These are phyloP conservation scores for Pelosia muscerda DNA, from an alignment of 2,888 invertebrate genomes.

Conservation along the genomic window DNA sequence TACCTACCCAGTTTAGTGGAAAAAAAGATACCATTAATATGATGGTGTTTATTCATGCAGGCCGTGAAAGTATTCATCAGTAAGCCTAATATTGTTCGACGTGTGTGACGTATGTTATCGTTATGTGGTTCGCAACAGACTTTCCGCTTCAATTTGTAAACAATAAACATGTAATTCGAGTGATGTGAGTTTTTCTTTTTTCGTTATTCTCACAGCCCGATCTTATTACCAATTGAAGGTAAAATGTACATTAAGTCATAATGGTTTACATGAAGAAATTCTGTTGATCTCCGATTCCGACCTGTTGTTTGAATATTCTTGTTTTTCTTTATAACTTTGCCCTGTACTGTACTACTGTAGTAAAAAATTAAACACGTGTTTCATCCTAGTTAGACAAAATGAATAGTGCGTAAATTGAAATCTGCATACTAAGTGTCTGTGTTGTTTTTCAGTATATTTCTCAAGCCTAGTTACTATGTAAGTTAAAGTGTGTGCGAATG, in stretches of 20 bases:
- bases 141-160: not conserved
- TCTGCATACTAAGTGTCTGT: not conserved
- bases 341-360: too few species aligned
- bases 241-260: not conserved
- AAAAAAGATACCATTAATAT: too few species aligned
- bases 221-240: not conserved
- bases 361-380: too few species aligned
- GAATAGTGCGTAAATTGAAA: not conserved
- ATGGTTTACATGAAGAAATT: not conserved
- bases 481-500: conserved; percentile 13
- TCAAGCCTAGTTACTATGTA: conserved; percentile 13
- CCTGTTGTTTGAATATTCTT: not conserved
- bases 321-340: not conserved
- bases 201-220: not conserved
- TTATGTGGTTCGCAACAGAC: not conserved
- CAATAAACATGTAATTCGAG: not conserved
- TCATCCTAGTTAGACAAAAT: not conserved
- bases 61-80: too few species aligned
- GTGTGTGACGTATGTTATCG: too few species aligned
- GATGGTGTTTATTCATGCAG: too few species aligned
- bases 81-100: not conserved
- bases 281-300: too few species aligned
- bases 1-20: too few species aligned
- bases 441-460: conserved; percentile 10
- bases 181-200: not conserved